These are phyloP conservation scores for Atopsyche davidsoni DNA, from an alignment of 1,140 invertebrate species.

Conservation along the genomic window DNA sequence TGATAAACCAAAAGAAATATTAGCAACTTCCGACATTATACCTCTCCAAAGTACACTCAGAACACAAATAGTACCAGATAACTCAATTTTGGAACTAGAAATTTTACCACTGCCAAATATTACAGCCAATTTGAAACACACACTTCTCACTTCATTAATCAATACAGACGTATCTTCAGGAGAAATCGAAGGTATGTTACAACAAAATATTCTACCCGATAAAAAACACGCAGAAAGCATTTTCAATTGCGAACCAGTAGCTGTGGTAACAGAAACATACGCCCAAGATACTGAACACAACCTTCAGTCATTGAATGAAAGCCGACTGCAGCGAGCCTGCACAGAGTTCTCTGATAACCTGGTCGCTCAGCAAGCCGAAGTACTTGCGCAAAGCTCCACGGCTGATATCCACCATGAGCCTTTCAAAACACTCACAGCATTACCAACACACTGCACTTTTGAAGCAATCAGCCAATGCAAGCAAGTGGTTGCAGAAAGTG, in stretches of 20 bases:
- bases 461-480: slow-evolving; percentile 17
- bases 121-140: slow-evolving; percentile 30
- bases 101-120: slow-evolving; percentile 25
- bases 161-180: slow-evolving; percentile 30
- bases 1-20: slow-evolving; percentile 33
- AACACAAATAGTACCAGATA: slow-evolving; percentile 33
- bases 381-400: slow-evolving; percentile 18
- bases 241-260: slow-evolving; percentile 36
- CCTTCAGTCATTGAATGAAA: slow-evolving; percentile 26
- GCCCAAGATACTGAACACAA: slow-evolving; percentile 17
- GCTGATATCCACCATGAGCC: slow-evolving; percentile 13
- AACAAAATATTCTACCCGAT: slow-evolving; percentile 34
- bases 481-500: slow-evolving; percentile 20
- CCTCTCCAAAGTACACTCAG: slow-evolving; percentile 43
- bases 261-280: slow-evolving; percentile 46
- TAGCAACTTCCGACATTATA: slow-evolving; percentile 40
- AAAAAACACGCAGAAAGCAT: slow-evolving; percentile 21
- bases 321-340: slow-evolving; percentile 34
- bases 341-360: slow-evolving; percentile 32
- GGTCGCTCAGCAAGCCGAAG: slow-evolving; percentile 22
- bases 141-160: slow-evolving; percentile 32
- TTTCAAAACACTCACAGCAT: slow-evolving; percentile 10
- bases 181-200: slow-evolving; percentile 51
- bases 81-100: slow-evolving; percentile 28
- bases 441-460: slow-evolving; percentile 15